Evolutionary conservation across 2,797 vertebrate genomes (phyloP).

Genomic region (Heteromormyrus szaboi): DNA sequence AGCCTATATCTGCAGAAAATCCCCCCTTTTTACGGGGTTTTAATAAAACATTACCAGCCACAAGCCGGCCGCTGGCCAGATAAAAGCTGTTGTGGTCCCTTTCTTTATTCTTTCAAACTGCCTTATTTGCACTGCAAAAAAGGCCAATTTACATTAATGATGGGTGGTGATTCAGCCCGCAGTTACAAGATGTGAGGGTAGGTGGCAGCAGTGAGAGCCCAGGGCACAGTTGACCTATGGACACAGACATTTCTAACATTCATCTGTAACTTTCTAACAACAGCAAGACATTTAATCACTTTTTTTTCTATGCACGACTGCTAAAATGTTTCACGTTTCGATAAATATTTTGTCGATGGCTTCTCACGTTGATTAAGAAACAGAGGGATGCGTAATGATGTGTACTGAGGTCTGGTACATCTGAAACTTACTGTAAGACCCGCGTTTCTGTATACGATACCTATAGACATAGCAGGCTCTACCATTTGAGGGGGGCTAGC

Average conservation of each 20-base stretch:
- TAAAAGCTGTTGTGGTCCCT: not conserved
- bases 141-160: not conserved
- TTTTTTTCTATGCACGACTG: not conserved
- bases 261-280: not conserved
- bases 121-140: not conserved
- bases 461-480: not conserved
- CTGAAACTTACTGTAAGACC: not conserved
- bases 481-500: not conserved
- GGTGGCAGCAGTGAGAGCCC: not conserved
- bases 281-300: not conserved
- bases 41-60: conserved; percentile 13
- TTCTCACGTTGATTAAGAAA: not conserved
- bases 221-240: not conserved
- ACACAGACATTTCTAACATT: not conserved
- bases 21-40: conserved; percentile 2
- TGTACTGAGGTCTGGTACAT: not conserved
- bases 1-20: conserved; percentile 7
- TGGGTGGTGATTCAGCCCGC: not conserved
- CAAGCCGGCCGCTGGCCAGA: not conserved
- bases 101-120: not conserved
- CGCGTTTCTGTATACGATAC: not conserved
- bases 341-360: not conserved
- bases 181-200: not conserved
- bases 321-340: not conserved
- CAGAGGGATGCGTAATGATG: not conserved